Conservation (phyloP, 2,888 invertebrate species). For the Polymixis lichenea region DNA sequence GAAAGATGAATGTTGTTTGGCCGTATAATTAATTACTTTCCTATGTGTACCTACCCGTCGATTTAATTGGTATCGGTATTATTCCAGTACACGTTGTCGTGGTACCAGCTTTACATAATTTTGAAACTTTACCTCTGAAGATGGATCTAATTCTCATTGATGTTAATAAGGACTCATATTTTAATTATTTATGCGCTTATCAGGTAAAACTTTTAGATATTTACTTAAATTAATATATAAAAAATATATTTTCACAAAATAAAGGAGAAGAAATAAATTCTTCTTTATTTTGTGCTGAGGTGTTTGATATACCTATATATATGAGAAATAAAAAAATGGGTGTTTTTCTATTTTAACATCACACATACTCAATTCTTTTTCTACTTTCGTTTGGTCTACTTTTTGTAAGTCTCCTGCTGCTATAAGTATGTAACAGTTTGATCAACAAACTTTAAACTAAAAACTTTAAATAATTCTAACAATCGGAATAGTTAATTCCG, state of each 20-base stretch:
- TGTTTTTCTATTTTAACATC: too few relatives aligned
- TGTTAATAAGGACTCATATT: slow-evolving; percentile 69
- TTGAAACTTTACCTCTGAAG: slow-evolving; percentile 74
- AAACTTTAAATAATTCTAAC: too few relatives aligned
- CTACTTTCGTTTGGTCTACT: too few relatives aligned
- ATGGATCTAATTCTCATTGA: slow-evolving; percentile 79
- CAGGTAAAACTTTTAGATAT: slow-evolving; percentile 66
- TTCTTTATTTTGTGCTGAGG: background rate
- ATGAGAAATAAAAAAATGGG: too few relatives aligned
- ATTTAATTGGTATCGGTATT: slow-evolving; percentile 38
- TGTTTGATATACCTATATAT: too few relatives aligned
- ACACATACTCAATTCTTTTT: too few relatives aligned
- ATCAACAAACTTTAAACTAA: too few relatives aligned
- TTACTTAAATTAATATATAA: background rate
- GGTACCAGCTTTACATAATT: slow-evolving; percentile 72
- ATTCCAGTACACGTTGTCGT: slow-evolving; percentile 77
- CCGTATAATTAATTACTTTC: background rate
- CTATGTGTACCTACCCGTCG: slow-evolving; percentile 1
- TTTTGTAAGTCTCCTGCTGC: too few relatives aligned
- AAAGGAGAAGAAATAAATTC: background rate
- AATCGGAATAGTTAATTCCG: too few relatives aligned
- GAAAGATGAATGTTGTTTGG: background rate
- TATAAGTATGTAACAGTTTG: too few relatives aligned
- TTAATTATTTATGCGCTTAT: slow-evolving; percentile 71
- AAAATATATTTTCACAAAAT: too few relatives aligned